Base-by-base conservation (phyloP, 2,113 vertebrate species). In the Nerophis ophidion region DNA sequence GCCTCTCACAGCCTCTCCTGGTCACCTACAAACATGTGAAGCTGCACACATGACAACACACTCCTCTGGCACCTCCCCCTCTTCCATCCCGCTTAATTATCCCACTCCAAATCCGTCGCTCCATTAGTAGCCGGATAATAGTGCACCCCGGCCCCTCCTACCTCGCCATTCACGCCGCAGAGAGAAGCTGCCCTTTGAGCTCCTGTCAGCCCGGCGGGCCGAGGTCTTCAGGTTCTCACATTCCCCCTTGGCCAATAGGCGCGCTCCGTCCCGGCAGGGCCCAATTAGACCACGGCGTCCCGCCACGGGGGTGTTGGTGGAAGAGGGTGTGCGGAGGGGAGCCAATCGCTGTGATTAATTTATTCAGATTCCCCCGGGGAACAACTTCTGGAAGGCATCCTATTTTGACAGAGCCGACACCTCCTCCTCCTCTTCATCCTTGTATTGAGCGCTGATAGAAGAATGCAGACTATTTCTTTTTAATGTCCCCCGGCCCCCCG, bases 141-240 rank as follows among this genome's bases (percentile, higher is more conserved):
- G 80, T 69, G 55, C 61, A 58, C 36, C 63, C 67, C 48, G 55
- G 34, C 36, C 35, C 54, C 73, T 50, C 74, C 67, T 35, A 54
- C 76, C 80, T 79, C 74, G 70, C 77, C 83, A 75, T 86, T 74
- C 71, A 89, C 74, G 80, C 80, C 53, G 59, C 62, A 64, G 84
- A 89, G 89, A 75, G 84, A 65, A 55, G 86, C 87, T 77, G 85
- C 81, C 86, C 88, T 93, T 87, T 91, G 87, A 90, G 83, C 89
- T 70, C 76, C 89, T 91, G 92, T 92, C 91, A 92, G 86, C 81
- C 72, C 61, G 17, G 79, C 75, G 82, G 87, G 87, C 88, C 81
- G 75, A 75, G 91, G 93, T 92, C 91, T 91, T 81, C 85, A 84
- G 81, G 88, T 93, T 93, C 91, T 93, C 90, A 92, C 90, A 92